Conservation (phyloP, 1,140 invertebrate species). For the Berghia stephanieae region DNA sequence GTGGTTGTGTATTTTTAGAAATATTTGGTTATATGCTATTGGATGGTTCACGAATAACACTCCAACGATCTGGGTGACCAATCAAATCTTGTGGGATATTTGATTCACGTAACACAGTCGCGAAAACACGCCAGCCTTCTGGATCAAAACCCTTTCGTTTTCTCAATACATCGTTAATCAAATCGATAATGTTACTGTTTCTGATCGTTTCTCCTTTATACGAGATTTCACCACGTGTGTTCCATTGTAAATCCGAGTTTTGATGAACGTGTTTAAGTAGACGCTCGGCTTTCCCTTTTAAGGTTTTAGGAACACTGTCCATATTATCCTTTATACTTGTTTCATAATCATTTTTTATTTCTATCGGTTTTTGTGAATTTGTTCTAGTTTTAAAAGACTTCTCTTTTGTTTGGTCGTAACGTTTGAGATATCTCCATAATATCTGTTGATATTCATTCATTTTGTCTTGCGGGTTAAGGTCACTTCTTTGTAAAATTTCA, state of each 20-base stretch:
- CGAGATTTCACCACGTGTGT: constrained; percentile 3
- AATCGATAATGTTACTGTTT: constrained; percentile 16
- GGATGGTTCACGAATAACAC: not conserved
- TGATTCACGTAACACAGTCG: not conserved
- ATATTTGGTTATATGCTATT: too few relatives aligned
- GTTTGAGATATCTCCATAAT: not conserved
- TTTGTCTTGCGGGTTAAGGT: not conserved
- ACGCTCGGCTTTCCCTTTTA: constrained; percentile 17
- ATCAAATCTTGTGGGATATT: constrained; percentile 11
- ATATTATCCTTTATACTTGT: not conserved
- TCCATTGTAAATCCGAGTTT: not conserved
- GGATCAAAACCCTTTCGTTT: constrained; percentile 6
- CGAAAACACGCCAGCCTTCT: not conserved
- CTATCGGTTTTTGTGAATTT: not conserved
- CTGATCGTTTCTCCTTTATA: not conserved
- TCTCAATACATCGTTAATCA: constrained; percentile 7
- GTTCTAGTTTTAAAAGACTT: not conserved
- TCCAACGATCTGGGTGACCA: constrained; percentile 10
- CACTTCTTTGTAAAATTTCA: not conserved
- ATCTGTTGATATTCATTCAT: not conserved
- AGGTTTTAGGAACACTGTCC: constrained; percentile 15
- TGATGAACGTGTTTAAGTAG: not conserved
- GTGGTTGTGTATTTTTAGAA: too few relatives aligned
- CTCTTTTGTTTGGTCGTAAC: not conserved
- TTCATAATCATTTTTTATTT: not conserved